Percentiles rank a stretch among this genome's conserved stretches.
Conservation (phyloP, 1,140 invertebrate genomes). For the Drosophila equinoxialis region DNA sequence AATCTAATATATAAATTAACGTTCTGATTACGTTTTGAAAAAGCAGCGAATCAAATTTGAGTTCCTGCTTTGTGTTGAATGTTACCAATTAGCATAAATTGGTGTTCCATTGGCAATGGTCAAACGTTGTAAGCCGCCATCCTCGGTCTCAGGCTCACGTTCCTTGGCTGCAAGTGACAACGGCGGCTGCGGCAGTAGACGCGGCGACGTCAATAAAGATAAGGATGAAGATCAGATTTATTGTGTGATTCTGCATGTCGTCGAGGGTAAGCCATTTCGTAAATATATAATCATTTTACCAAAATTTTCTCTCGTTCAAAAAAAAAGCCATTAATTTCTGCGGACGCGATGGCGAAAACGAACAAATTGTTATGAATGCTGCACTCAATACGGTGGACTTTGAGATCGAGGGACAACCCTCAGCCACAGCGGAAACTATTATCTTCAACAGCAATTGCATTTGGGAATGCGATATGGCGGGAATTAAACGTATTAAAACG, state of each 20-base stretch:
- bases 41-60: background rate
- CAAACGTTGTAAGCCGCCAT: slow-evolving; percentile 27
- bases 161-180: slow-evolving; percentile 32
- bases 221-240: slow-evolving; percentile 51
- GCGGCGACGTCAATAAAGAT: slow-evolving; percentile 32
- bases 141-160: background rate
- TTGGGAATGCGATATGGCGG: slow-evolving; percentile 71
- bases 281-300: background rate
- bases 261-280: slow-evolving; percentile 47
- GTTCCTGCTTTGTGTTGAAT: slow-evolving; percentile 26
- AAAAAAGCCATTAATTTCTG: slow-evolving; percentile 63
- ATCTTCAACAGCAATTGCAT: slow-evolving; percentile 79
- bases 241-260: slow-evolving; percentile 72
- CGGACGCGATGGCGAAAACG: slow-evolving; percentile 52
- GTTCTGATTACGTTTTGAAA: background rate
- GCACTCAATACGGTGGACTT: slow-evolving; percentile 71
- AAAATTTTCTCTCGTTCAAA: background rate
- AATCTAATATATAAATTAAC: background rate
- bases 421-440: slow-evolving; percentile 43
- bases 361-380: slow-evolving; percentile 65
- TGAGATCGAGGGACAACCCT: slow-evolving; percentile 65
- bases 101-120: slow-evolving; percentile 29
- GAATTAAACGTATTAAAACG: slow-evolving; percentile 74
- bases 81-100: slow-evolving; percentile 10
- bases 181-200: slow-evolving; percentile 14